These are phyloP conservation scores for Buathra laborator DNA, from an alignment of 2,888 invertebrate genomes.

Conservation along the genomic window DNA sequence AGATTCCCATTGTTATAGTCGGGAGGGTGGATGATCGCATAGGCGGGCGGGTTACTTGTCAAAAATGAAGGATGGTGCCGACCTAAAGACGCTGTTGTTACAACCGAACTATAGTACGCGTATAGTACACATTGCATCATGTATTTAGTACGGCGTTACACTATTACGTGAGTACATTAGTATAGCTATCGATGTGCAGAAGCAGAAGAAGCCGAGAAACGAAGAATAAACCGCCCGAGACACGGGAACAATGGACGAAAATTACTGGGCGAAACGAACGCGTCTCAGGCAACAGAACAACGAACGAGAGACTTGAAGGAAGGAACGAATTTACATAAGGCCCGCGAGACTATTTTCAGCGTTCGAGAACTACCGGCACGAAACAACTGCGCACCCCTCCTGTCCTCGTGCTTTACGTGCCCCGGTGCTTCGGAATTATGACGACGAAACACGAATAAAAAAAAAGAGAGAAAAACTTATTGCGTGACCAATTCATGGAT, in stretches of 20 bases:
- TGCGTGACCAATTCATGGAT: not conserved
- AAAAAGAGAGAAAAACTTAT: not conserved
- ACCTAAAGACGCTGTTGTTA: constrained; percentile 1
- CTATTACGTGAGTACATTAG: not conserved
- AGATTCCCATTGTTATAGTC: not conserved
- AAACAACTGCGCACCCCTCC: not conserved
- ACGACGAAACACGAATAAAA: not conserved
- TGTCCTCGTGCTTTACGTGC: too few species aligned
- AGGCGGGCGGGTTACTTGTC: constrained; percentile 21
- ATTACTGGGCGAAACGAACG: constrained; percentile 69
- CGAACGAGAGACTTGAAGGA: not conserved
- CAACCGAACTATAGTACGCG: not conserved
- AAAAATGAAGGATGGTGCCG: constrained; percentile 28
- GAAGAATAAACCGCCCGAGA: constrained; percentile 5
- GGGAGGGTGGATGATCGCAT: constrained; percentile 3
- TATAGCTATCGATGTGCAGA: not conserved
- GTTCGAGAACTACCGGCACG: not conserved
- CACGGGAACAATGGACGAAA: constrained; percentile 73
- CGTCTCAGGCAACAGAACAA: not conserved
- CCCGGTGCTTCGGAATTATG: not conserved
- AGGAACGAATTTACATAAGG: constrained; percentile 6
- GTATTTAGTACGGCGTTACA: not conserved
- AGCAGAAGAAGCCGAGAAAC: not conserved
- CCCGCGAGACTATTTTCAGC: not conserved
- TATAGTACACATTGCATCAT: not conserved